A percentile compares a stretch with the other conserved stretches of the same genome.
phyloP scores from a whole-genome alignment of 2,113 vertebrate genomes.

The Laticauda colubrina region DNA sequence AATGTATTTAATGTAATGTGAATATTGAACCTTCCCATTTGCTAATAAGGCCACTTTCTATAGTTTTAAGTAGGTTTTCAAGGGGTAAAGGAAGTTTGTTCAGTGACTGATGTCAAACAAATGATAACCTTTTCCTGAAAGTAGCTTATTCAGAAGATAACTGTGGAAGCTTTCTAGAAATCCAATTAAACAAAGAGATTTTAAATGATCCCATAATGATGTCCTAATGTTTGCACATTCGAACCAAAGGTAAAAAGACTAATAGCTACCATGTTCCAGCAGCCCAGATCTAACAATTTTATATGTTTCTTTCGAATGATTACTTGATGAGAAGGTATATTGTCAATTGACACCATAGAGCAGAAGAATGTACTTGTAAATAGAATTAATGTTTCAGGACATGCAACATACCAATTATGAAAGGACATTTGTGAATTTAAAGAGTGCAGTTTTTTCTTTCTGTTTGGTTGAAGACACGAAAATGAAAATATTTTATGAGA shows the following conservation, averaged over 20 bases:
- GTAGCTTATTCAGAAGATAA: not conserved
- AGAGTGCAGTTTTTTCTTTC: not conserved
- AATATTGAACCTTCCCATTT: slow-evolving; percentile 8
- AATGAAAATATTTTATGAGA: slow-evolving; percentile 21
- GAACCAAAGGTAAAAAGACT: not conserved
- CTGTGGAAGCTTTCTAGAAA: not conserved
- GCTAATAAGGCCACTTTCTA: not conserved
- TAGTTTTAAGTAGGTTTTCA: not conserved
- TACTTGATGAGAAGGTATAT: not conserved
- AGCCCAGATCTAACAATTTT: not conserved
- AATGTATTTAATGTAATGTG: not conserved
- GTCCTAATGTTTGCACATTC: not conserved
- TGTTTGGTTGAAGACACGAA: not conserved
- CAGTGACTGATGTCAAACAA: not conserved
- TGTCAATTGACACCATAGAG: not conserved
- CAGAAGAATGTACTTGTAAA: slow-evolving; percentile 15
- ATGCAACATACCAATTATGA: not conserved
- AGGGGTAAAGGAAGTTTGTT: not conserved
- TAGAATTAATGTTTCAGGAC: slow-evolving; percentile 31
- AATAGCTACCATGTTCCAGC: not conserved
- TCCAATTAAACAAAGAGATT: not conserved
- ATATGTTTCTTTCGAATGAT: not conserved
- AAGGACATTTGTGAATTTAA: slow-evolving; percentile 9
- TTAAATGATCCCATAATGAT: not conserved
- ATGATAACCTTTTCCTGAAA: not conserved